Base-by-base conservation (phyloP, 2,888 invertebrate genomes). In the Spialia ferax region DNA sequence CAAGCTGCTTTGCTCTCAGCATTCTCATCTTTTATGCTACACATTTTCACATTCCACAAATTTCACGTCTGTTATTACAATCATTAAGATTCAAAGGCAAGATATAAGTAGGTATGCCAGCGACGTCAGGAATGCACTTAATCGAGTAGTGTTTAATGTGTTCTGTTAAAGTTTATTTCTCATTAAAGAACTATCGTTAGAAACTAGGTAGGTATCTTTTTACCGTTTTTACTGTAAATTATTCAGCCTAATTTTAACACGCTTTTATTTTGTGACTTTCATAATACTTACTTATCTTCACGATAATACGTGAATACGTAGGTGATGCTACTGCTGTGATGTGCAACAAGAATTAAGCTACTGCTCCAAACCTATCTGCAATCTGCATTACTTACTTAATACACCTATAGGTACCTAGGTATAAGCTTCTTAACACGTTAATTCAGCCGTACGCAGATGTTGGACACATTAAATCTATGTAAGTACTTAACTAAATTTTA, bases 71-170 rank as follows among this genome's bases (percentile, higher is more conserved):
- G 85, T 85, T 84, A 83, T 74, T 74, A 73, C 71, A 72, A 76
- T 81, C 79, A 81, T 87, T 85, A 81, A 81, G 80, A 83, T 83
- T 80, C 77, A 79, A 57, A 64, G 48, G 45, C 32, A 20, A 57
- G 55, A 32, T 56, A 56, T 48, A 57, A 15, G 23, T 15, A 82
- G 82, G 78, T 81, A 83, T 79, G 75, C 71, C 75, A 71, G 73
- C 72, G 79, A 82, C 78, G 81, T 73, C 63, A 64, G 84, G 84
- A 85, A 88, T 87, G 83, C 78, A 73, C 77, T 77, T 85, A 83
- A 84, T 84, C 74, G 76, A 15, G 45, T 38, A 54, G 50, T 32
- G 50, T 13, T 54, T 69, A 50, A 60, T 68, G 52, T 55, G 52
- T 38, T 70, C 57, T 68, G 63, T 52, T 1, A n/a, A 23, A n/a